Evolutionary conservation across 2,797 vertebrate genomes (phyloP).

Genomic region (Crocidura indochinensis): DNA sequence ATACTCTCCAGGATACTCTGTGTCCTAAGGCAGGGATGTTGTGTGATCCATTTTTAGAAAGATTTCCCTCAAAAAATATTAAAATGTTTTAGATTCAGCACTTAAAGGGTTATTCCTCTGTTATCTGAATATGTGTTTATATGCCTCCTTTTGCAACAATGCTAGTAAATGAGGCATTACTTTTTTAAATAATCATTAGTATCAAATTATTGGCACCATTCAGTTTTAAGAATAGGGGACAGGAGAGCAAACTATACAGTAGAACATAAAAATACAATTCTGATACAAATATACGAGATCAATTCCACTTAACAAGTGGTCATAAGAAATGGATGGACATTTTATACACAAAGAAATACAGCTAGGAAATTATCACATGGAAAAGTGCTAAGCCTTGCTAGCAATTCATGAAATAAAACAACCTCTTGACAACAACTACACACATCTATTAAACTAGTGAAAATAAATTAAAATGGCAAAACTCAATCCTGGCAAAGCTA

Average conservation of each 20-base stretch:
- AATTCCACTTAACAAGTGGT: constrained; percentile 82
- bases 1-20: constrained; percentile 73
- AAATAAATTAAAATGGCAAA: constrained; percentile 84
- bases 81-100: constrained; percentile 82
- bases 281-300: constrained; percentile 83
- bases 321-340: constrained; percentile 85
- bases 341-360: constrained; percentile 81
- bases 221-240: constrained; percentile 86
- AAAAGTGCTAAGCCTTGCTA: constrained; percentile 77
- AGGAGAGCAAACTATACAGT: constrained; percentile 85
- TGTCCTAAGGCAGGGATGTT: constrained; percentile 83
- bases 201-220: constrained; percentile 89
- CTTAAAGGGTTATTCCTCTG: constrained; percentile 85
- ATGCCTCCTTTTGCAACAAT: constrained; percentile 71
- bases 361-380: constrained; percentile 74
- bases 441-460: constrained; percentile 69
- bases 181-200: constrained; percentile 82
- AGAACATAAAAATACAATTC: constrained; percentile 89
- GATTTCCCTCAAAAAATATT: constrained; percentile 81
- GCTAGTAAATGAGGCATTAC: constrained; percentile 75
- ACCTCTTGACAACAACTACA: constrained; percentile 79
- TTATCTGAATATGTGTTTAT: constrained; percentile 82
- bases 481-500: constrained; percentile 78
- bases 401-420: constrained; percentile 83
- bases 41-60: constrained; percentile 76